phyloP scores from a whole-genome alignment of 2,797 vertebrate genomes.

The Coilia nasus region DNA sequence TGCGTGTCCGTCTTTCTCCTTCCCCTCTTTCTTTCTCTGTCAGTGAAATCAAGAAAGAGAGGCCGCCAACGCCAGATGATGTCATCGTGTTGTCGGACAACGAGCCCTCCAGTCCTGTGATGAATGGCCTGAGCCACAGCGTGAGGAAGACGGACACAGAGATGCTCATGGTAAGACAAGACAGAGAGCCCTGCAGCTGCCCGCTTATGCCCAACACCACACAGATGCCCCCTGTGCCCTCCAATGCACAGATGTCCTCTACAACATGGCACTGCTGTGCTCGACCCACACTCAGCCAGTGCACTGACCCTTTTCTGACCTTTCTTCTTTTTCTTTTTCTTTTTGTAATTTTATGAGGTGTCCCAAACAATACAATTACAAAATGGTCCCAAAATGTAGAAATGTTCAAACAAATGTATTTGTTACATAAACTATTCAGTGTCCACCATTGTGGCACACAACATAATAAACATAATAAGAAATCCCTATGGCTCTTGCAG shows the following conservation, averaged over 20 bases:
- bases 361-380: no score
- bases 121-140: constrained; percentile 85
- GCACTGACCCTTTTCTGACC: not conserved
- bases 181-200: no score
- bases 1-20: not conserved
- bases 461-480: not conserved
- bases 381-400: no score
- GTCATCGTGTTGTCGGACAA: constrained; percentile 95
- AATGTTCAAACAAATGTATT: no score
- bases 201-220: no score
- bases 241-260: no score
- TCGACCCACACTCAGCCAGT: not conserved
- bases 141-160: constrained; percentile 86
- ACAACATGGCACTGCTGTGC: not conserved
- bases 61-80: constrained; percentile 88
- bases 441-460: no score
- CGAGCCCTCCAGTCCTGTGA: constrained; percentile 88
- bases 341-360: no score
- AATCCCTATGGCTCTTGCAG: not conserved
- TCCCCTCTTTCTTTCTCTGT: not conserved
- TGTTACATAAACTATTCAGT: no score
- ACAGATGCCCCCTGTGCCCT: no score
- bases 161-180: constrained; percentile 83
- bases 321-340: no score
- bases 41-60: constrained; percentile 87